These are phyloP conservation scores for Agapostemon virescens DNA, from an alignment of 2,888 invertebrate species.

Conservation along the genomic window DNA sequence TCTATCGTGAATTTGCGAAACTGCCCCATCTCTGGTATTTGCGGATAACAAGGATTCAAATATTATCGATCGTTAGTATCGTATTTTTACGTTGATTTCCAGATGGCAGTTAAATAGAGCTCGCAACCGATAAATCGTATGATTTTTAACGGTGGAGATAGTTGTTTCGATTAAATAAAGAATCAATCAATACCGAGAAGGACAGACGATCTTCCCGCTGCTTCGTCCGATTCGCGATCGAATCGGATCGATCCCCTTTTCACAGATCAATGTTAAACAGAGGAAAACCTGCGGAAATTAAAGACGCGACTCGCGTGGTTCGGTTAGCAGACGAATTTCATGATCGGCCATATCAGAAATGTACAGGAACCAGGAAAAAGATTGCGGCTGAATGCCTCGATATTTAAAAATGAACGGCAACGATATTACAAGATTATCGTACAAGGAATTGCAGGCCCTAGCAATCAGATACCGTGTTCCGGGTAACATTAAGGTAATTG, in stretches of 20 bases:
- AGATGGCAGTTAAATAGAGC: conserved; percentile 56
- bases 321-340: conserved; percentile 57
- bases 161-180: background rate
- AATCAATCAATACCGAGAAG: background rate
- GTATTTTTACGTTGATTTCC: conserved; percentile 19
- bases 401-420: conserved; percentile 68
- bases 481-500: conserved; percentile 77
- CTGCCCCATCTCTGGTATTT: background rate
- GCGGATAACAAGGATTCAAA: conserved; percentile 1
- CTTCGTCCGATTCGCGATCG: background rate
- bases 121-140: background rate
- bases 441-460: conserved; percentile 76
- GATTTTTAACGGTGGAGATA: background rate
- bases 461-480: conserved; percentile 75
- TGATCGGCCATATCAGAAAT: conserved; percentile 59
- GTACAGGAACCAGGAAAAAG: conserved; percentile 31
- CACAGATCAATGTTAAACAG: background rate
- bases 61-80: conserved; percentile 47
- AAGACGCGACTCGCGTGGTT: conserved; percentile 18
- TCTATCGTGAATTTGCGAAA: conserved; percentile 12
- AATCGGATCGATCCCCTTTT: background rate
- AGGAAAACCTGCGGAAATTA: conserved; percentile 11
- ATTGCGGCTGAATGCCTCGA: conserved; percentile 30
- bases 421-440: conserved; percentile 73
- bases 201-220: background rate